Percentiles rank a stretch among this genome's conserved stretches.
Evolutionary conservation across 2,797 vertebrate genomes (phyloP).

Genomic region (Ambastaia sidthimunki): DNA sequence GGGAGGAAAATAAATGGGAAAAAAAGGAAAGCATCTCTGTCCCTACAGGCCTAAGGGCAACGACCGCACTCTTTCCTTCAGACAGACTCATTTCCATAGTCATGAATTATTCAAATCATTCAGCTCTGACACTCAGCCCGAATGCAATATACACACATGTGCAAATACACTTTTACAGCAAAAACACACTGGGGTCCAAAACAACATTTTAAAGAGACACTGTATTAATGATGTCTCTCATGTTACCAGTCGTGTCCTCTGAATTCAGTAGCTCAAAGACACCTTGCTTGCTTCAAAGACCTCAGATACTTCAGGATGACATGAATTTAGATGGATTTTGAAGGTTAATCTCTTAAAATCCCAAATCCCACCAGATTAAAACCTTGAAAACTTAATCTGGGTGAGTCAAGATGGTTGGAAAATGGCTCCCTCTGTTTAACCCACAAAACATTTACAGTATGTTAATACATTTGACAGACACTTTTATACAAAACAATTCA

Average conservation of each 20-base stretch:
- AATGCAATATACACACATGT: conserved; percentile 47
- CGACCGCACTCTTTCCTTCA: conserved; percentile 66
- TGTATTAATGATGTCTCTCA: conserved; percentile 42
- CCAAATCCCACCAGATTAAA: background rate
- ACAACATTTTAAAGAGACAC: conserved; percentile 33
- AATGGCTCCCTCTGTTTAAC: background rate
- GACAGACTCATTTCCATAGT: conserved; percentile 72
- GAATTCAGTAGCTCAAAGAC: background rate
- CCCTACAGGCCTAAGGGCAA: conserved; percentile 63
- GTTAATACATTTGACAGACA: background rate
- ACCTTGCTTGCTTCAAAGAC: conserved; percentile 13
- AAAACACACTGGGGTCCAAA: conserved; percentile 38
- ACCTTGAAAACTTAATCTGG: background rate
- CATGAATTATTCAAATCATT: conserved; percentile 75
- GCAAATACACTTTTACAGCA: conserved; percentile 31
- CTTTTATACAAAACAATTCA: background rate
- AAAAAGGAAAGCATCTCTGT: conserved; percentile 61
- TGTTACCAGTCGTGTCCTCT: conserved; percentile 16
- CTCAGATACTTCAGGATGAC: conserved; percentile 6
- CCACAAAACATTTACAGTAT: no score
- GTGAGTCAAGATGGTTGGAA: background rate
- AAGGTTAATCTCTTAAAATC: conserved; percentile 4
- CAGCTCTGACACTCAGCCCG: conserved; percentile 35
- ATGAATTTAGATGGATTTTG: conserved; percentile 1
- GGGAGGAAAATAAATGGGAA: conserved; percentile 16